Conservation (phyloP, 2,797 vertebrate species). For the Sebastes iracundus region DNA sequence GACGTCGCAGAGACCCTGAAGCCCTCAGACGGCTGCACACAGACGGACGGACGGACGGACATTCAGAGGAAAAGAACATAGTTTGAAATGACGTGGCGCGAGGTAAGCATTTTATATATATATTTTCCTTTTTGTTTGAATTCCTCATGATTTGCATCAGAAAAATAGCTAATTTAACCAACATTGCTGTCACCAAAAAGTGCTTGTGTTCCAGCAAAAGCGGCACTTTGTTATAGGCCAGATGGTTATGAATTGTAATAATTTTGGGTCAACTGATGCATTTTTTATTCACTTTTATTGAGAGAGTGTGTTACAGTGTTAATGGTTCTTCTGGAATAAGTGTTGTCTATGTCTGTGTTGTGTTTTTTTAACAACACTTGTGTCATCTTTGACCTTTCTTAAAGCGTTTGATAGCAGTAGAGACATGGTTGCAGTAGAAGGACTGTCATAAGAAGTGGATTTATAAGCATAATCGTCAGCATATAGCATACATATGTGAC, state of each 20-base stretch:
- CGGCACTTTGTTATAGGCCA: neutral
- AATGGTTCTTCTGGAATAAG: no score
- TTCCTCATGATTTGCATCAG: neutral
- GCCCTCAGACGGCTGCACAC: conserved; percentile 45
- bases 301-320: neutral
- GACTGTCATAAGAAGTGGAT: neutral
- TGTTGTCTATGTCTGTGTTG: neutral
- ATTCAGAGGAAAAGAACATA: neutral
- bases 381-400: neutral
- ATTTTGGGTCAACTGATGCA: neutral
- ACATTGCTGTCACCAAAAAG: neutral
- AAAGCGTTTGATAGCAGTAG: neutral
- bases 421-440: neutral
- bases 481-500: neutral
- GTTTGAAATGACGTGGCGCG: conserved; percentile 77
- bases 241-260: neutral
- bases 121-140: neutral
- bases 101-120: conserved; percentile 71
- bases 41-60: conserved; percentile 6
- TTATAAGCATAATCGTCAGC: neutral
- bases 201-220: neutral
- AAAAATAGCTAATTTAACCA: neutral
- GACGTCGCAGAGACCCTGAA: conserved; percentile 56
- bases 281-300: neutral
- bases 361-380: neutral